Evolutionary conservation across 2,797 vertebrate species (phyloP), one percentile per base, ranked within the genome.

Genomic region (Gymnoscopelus microlampas): DNA sequence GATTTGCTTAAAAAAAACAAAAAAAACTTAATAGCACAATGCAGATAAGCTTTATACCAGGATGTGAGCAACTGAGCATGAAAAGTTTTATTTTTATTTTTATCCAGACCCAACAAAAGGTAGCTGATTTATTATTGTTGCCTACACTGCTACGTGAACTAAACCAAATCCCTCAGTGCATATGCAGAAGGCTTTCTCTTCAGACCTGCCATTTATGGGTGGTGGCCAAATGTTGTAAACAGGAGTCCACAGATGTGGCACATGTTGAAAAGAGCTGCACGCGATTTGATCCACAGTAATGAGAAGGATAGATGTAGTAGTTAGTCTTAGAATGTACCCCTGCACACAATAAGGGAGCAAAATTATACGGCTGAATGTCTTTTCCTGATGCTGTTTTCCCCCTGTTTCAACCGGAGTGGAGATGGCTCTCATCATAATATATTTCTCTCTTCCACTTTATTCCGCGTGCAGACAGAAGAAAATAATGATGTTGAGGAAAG

Each of bases 161-260:
- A 69, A 79, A 51, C 58, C 71, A 65, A 61, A 55, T 71, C 55
- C 53, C 47, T 39, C 26, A 7, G 26, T 47, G 73, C 53, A 44
- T 39, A 39, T 29, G 26, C 65, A 72, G 73, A 15, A 72, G 26
- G 14, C 78, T 71, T 83, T 82, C 65, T 80, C 59, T 26, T 75
- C 74, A 63, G 56, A 53, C 24, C 7, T 53, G 53, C 60, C 53
- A 68, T 59, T 29, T 50, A 13, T 0, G 56, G 32, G 55, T 15
- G 61, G 57, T 66, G 57, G 73, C 70, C 70, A 54, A 66, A 64
- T 68, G 49, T 69, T 59, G 66, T 68, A 44, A 81, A 80, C 62
- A 60, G 50, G 11, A 58, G 73, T 77, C 73, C 48, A 81, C 76
- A 84, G 76, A 70, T 87, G 73, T 69, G 62, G 23, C 71, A 58